Evolutionary conservation across 1,140 invertebrate genomes (phyloP).

Genomic region (Platorchestia sp.): DNA sequence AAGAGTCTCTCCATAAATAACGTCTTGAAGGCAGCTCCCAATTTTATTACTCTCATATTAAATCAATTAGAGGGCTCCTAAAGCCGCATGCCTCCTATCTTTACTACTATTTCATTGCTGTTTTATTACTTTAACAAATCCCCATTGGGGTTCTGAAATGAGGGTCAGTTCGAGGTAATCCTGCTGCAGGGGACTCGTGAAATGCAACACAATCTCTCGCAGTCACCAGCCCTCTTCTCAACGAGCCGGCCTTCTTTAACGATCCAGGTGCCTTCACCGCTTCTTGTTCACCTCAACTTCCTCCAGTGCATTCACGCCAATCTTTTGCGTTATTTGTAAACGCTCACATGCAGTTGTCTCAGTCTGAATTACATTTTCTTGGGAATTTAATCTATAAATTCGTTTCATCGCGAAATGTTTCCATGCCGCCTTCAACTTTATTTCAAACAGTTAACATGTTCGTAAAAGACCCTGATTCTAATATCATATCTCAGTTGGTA

Average conservation of each 20-base stretch:
- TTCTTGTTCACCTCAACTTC: background rate
- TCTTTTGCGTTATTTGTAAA: background rate
- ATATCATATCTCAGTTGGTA: too few species aligned
- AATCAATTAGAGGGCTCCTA: slow-evolving; percentile 55
- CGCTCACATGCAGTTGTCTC: background rate
- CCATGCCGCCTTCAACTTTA: too few species aligned
- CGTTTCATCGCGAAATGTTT: too few species aligned
- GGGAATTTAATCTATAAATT: too few species aligned
- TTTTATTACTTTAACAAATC: slow-evolving; percentile 56
- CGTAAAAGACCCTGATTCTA: too few species aligned
- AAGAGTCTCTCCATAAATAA: slow-evolving; percentile 45
- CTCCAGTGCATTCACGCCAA: background rate
- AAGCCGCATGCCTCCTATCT: slow-evolving; percentile 54
- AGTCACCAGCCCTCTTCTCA: background rate
- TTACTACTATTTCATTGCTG: slow-evolving; percentile 55
- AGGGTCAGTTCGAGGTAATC: slow-evolving; percentile 55
- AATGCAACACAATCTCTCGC: slow-evolving; percentile 15
- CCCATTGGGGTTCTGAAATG: slow-evolving; percentile 46
- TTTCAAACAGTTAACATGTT: too few species aligned
- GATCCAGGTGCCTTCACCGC: background rate
- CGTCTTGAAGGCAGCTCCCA: slow-evolving; percentile 40
- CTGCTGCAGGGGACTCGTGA: slow-evolving; percentile 43
- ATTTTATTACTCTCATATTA: slow-evolving; percentile 56
- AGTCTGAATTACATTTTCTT: too few species aligned
- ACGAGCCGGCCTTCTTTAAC: background rate